Evolutionary conservation across 1,140 invertebrate species (phyloP).

Genomic region (Drosophila nebulosa): DNA sequence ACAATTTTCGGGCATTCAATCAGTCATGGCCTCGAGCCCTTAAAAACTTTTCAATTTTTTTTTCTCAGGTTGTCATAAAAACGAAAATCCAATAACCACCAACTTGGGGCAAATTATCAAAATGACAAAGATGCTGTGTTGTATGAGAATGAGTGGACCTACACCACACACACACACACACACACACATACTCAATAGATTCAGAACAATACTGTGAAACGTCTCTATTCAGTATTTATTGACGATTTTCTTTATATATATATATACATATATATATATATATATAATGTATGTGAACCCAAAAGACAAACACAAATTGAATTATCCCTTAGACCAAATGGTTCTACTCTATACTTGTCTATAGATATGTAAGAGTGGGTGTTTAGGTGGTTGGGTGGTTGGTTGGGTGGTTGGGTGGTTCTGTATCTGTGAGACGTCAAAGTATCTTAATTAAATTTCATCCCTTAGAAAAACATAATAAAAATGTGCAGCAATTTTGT

Average conservation of each 20-base stretch:
- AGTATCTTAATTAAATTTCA: conserved; percentile 80
- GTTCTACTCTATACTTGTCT: conserved; percentile 16
- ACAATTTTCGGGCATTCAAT: not conserved
- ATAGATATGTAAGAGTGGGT: conserved; percentile 2
- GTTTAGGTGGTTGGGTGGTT: conserved; percentile 19
- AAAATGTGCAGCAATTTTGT: conserved; percentile 74
- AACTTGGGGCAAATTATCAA: conserved; percentile 63
- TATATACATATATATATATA: not conserved
- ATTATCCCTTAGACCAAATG: conserved; percentile 66
- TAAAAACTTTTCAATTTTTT: conserved; percentile 15
- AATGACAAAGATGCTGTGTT: conserved; percentile 50
- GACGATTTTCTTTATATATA: conserved; percentile 45
- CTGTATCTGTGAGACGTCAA: conserved; percentile 73
- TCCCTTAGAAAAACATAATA: conserved; percentile 73
- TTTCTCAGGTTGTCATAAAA: conserved; percentile 19
- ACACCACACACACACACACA: not conserved
- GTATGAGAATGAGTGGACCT: not conserved
- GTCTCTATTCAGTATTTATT: conserved; percentile 65
- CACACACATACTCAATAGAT: not conserved
- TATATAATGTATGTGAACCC: not conserved
- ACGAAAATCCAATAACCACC: conserved; percentile 32
- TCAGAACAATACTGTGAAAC: conserved; percentile 18
- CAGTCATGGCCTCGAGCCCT: no score
- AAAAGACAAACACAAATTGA: conserved; percentile 60
- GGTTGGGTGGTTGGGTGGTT: conserved; percentile 37